phyloP scores from a whole-genome alignment of 2,888 invertebrate genomes.

The Xestoiulus laeticollis region DNA sequence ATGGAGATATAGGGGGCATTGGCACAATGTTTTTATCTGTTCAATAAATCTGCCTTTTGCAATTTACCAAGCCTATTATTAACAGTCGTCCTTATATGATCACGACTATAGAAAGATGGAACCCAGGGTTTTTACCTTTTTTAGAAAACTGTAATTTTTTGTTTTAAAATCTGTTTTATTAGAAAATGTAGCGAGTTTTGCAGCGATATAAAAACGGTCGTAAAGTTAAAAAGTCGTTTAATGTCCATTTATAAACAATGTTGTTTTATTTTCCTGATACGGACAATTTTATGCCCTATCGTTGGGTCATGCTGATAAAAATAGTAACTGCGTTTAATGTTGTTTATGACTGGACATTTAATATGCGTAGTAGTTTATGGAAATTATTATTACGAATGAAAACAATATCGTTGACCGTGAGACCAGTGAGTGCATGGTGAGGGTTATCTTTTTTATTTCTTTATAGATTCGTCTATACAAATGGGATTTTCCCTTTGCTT shows the following conservation, averaged over 20 bases:
- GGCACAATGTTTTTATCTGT: slow-evolving; percentile 34
- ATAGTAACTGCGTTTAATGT: background rate
- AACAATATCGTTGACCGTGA: background rate
- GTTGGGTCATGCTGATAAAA: background rate
- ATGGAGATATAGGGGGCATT: slow-evolving; percentile 18
- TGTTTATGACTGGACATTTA: background rate
- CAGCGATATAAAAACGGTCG: slow-evolving; percentile 23
- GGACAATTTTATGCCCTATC: background rate
- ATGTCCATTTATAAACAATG: slow-evolving; percentile 41
- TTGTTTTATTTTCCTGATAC: slow-evolving; percentile 16
- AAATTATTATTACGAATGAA: slow-evolving; percentile 18
- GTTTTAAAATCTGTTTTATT: slow-evolving; percentile 5
- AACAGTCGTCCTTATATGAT: background rate
- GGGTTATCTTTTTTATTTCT: background rate
- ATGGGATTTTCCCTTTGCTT: no score
- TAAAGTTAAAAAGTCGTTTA: slow-evolving; percentile 34
- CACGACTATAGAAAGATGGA: background rate
- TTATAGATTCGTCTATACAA: no score
- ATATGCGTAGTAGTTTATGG: background rate
- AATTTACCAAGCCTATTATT: slow-evolving; percentile 23
- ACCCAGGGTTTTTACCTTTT: background rate
- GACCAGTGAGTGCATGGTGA: background rate
- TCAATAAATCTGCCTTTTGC: slow-evolving; percentile 31
- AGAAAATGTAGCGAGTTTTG: background rate
- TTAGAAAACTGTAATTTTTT: background rate